Base-by-base conservation (phyloP, 2,113 vertebrate species). In the Perognathus longimembris region DNA sequence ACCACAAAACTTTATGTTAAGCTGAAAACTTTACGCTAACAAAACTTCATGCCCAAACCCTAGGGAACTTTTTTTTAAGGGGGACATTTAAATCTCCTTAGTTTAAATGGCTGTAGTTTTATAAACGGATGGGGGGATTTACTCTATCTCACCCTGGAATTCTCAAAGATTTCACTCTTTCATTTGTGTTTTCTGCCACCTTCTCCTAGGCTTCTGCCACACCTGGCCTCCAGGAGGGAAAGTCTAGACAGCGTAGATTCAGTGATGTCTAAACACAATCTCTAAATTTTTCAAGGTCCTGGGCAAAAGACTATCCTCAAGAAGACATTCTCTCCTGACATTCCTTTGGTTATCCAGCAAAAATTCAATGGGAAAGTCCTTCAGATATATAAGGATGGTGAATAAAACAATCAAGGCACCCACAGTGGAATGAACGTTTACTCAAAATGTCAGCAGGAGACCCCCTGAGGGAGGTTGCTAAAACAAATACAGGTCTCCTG, bases 211-310 rank as follows among this genome's bases (percentile, higher is more conserved):
- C 57, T 81, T 66, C 36, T 42, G 40, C 18, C 7, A 28, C 3
- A 0, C 26, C 28, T 70, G 66, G 59, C 76, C 50, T 81, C 69
- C n/a, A 40, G n/a, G 17, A 80, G 42, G 10, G 30, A 38, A 20
- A 87, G 86, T 88, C 67, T 93, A 95, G 93, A 87, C 63, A 15
- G 21, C 64, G 38, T 38, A 67, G 59, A 89, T 88, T 89, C 87
- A 50, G 36, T 85, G 70, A 88, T 67, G 50, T 84, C 70, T 75
- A 87, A 66, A 84, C 61, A 78, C 4, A 4, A 67, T 70, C 75
- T 93, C 86, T 45, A 75, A 79, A 61, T 87, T 82, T 76, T 69
- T 92, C 91, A 38, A 17, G 38, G 76, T 50, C 71, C 89, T 83
- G n/a, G 26, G 83, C 91, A 67, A 86, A 84, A 81, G 61, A 63